Evolutionary conservation across 30 jellyfish, hydroid and myxozoan genomes (phyloP), one percentile per base, ranked within the genome.

Genomic region (Calvadosia cruxmelitensis): DNA sequence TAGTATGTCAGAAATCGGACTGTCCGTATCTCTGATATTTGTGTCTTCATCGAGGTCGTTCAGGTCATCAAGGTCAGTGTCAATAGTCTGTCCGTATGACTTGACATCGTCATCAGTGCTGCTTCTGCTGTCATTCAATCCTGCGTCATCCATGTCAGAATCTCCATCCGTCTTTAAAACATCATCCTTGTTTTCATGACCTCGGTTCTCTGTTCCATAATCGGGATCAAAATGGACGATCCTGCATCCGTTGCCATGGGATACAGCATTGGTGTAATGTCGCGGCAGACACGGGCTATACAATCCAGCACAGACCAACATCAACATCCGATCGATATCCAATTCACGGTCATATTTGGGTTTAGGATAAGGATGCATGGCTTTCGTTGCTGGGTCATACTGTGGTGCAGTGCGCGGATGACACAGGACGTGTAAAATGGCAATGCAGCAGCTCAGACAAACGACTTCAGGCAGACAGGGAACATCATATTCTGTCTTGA

Each of bases 341-440:
- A 71, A 53, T 34, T 57, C 62, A 29, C 73, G 34, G 32, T 77
- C 69, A 57, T 36, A 50, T 3, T 69, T 50, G 3, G 23, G 31
- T 2, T 71, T 15, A 2, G 79, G 42, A 34, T 81, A 64, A 16
- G 92, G 74, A 15, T 35, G 31, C 62, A 63, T 34, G 1, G 68
- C 73, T 12, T 82, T 82, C 2, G 27, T 61, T 10, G 20, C 20
- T n/a, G 69, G 70, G 48, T 53, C 82, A 2, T 3, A 31, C 23
- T 85, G 92, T 3, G 95, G 95, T 15, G 95, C 64, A 15, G 85
- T 71, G 36, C 95, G 53, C 27, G 92, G 85, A 52, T 83, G 95
- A 53, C 95, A 83, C 42, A 83, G 74, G 30, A 81, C 84, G 68
- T 53, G 76, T 29, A 76, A 70, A 0, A 83, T 77, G 5, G 95